Base-by-base conservation (phyloP, 2,797 vertebrate genomes). In the Oryzias sinensis region DNA sequence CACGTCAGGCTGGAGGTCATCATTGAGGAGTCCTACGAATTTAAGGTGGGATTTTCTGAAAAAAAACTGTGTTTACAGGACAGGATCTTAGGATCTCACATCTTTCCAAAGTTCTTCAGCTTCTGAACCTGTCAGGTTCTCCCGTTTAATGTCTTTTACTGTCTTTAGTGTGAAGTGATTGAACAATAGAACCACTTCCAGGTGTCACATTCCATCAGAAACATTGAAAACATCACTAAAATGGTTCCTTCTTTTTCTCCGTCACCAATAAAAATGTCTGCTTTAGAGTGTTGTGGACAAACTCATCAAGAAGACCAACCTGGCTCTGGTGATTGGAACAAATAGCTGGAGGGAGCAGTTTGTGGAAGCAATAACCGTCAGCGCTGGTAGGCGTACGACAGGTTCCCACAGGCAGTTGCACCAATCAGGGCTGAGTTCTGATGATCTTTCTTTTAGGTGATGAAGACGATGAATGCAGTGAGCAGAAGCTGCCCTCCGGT, bases 311-410 rank as follows among this genome's bases (percentile, higher is more conserved):
- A 98, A 98, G 90, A 97, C 97, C 0, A 99, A 98, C 89, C 89
- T 99, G 83, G 97, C 97, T 43, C 90, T 99, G 46, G 88, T 99
- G 84, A 93, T 98, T 15, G 96, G 96, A 57, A 99, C 96, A 0
- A 97, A 97, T 91, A 95, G 92, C 89, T 99, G 97, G 97, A 94
- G 96, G 68, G 94, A 98, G 70, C 97, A 99, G 88, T 98, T 98
- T 66, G 90, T 94, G n/a, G 96, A 95, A 66, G 97, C 97, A 4
- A 94, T 99, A 71, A 96, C 95, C 0, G 94, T 99, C 79, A 95
- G 90, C 2, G 92, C 96, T 1, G 97, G 97, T 97, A 88, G 14
- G 88, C 49, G 22, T 41, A 8, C 8, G 4, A 22, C 4, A 5
- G 20, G 13, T 13, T 17, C 16, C 6, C 11, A 3, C 14, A 25